phyloP scores from a whole-genome alignment of 2,888 invertebrate species.

The Philhelius pedissequus region DNA sequence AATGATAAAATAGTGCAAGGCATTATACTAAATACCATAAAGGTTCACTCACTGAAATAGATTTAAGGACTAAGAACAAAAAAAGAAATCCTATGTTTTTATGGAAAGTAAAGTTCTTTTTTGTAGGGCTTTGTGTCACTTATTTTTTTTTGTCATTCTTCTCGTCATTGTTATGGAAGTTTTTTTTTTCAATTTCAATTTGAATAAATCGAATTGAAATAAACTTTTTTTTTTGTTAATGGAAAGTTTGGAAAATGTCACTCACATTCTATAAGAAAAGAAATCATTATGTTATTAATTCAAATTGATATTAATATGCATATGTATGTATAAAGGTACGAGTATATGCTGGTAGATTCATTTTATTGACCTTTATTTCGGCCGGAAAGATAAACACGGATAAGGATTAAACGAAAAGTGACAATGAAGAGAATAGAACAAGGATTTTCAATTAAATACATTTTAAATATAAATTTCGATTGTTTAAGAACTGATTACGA shows the following conservation, averaged over 20 bases:
- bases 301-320: neutral
- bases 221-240: neutral
- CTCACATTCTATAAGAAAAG: neutral
- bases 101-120: neutral
- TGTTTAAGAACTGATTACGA: no score
- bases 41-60: slow-evolving; percentile 6
- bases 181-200: neutral
- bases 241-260: neutral
- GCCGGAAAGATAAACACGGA: no score
- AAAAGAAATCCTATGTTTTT: neutral
- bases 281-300: neutral
- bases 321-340: no score
- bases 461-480: no score
- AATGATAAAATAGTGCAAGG: slow-evolving; percentile 23
- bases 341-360: neutral
- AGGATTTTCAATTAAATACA: no score
- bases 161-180: neutral
- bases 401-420: no score
- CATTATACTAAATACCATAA: slow-evolving; percentile 2
- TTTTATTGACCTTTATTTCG: neutral
- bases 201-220: neutral
- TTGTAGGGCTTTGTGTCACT: neutral
- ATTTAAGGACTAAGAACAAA: neutral
- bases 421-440: no score
- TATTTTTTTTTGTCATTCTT: neutral